Conservation (phyloP, 2,797 vertebrate species). For the Alcedo quadribrachys region DNA sequence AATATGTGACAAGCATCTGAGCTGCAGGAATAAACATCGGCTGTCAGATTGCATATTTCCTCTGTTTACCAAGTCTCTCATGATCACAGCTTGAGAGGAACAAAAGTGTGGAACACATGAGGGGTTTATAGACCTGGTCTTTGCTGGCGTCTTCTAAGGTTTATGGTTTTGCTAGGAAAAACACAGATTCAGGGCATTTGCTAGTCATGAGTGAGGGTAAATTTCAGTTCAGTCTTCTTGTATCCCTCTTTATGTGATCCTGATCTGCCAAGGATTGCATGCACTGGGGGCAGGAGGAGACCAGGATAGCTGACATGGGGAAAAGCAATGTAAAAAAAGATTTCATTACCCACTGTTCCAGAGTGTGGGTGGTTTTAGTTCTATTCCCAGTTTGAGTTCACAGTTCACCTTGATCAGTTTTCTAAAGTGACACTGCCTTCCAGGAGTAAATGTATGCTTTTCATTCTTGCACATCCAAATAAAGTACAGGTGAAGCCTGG, state of each 20-base stretch:
- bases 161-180: constrained; percentile 13
- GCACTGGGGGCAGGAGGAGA: neutral
- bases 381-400: neutral
- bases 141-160: neutral
- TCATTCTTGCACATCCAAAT: accelerated
- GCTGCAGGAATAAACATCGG: neutral
- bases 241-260: neutral
- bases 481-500: neutral
- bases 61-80: constrained; percentile 18
- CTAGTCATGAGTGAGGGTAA: neutral
- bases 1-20: neutral
- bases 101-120: neutral
- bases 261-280: neutral
- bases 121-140: neutral
- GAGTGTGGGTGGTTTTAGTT: accelerated
- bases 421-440: neutral
- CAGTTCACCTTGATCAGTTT: neutral
- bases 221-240: neutral
- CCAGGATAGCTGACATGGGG: accelerated
- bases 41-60: constrained; percentile 35
- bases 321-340: neutral
- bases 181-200: neutral
- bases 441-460: neutral
- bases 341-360: neutral
- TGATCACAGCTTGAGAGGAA: constrained; percentile 29